A percentile compares a stretch with the other conserved stretches of the same genome.
These are phyloP conservation scores for Pipistrellus pipistrellus DNA, from an alignment of 2,797 vertebrate genomes.

Conservation along the genomic window DNA sequence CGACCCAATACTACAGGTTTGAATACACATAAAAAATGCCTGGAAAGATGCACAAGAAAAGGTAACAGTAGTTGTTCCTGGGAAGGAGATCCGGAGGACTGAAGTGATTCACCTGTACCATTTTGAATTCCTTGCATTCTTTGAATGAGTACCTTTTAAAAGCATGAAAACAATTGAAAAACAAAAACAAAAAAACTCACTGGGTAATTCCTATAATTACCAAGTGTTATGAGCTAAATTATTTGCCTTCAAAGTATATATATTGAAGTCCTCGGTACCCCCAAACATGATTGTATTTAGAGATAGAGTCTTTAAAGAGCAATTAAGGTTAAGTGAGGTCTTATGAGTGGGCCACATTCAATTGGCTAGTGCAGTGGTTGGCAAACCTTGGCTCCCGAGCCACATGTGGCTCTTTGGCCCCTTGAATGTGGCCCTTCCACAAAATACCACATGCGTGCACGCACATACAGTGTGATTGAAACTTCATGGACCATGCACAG, in stretches of 20 bases:
- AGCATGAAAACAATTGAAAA: slow-evolving; percentile 8
- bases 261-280: neutral
- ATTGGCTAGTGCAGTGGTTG: no score
- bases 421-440: no score
- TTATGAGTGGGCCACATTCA: neutral
- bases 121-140: neutral
- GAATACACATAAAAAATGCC: neutral
- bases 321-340: neutral
- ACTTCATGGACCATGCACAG: no score
- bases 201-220: neutral
- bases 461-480: no score
- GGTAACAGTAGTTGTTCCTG: neutral
- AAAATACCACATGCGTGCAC: no score
- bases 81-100: neutral
- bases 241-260: neutral
- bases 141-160: slow-evolving; percentile 28
- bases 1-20: slow-evolving; percentile 6
- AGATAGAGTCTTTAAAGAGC: neutral
- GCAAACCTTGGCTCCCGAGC: no score
- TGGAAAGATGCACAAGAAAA: slow-evolving; percentile 16
- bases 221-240: neutral
- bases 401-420: no score
- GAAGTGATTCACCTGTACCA: neutral
- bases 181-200: neutral
- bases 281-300: neutral